Percentiles rank a stretch among this genome's conserved stretches.
These are phyloP conservation scores for Parapsyche elsis DNA, from an alignment of 1,140 invertebrate species.

Conservation along the genomic window DNA sequence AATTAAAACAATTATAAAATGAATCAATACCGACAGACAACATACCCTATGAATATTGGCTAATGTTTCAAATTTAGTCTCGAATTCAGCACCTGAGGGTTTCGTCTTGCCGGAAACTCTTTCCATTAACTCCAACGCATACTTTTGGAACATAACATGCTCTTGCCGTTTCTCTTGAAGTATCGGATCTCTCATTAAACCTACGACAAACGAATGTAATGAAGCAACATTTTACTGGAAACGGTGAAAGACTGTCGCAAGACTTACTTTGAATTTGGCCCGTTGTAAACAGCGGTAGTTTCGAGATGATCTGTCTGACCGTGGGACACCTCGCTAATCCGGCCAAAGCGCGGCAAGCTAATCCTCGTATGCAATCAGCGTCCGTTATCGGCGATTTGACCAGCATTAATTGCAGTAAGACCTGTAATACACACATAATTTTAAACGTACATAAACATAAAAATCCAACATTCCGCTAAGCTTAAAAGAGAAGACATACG, in stretches of 20 bases:
- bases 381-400: constrained; percentile 96
- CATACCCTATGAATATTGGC: constrained; percentile 84
- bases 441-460: constrained; percentile 34
- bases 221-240: constrained; percentile 34
- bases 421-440: constrained; percentile 59
- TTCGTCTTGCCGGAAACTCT: constrained; percentile 92
- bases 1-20: constrained; percentile 16
- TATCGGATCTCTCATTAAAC: constrained; percentile 94
- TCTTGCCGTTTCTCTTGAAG: constrained; percentile 95
- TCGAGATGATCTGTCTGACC: constrained; percentile 94
- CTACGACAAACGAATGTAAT: constrained; percentile 60
- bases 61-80: constrained; percentile 74
- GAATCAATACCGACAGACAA: constrained; percentile 42
- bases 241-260: not conserved
- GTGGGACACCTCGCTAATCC: constrained; percentile 92
- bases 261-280: constrained; percentile 88
- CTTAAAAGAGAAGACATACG: too few species aligned
- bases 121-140: constrained; percentile 91
- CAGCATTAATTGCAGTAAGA: constrained; percentile 83
- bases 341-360: constrained; percentile 91
- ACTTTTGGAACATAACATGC: constrained; percentile 96
- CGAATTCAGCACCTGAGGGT: constrained; percentile 80
- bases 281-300: constrained; percentile 93
- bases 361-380: constrained; percentile 91
- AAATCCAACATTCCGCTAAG: too few species aligned